These are phyloP conservation scores for Upupa epops DNA, from an alignment of 2,113 vertebrate genomes.

Conservation along the genomic window DNA sequence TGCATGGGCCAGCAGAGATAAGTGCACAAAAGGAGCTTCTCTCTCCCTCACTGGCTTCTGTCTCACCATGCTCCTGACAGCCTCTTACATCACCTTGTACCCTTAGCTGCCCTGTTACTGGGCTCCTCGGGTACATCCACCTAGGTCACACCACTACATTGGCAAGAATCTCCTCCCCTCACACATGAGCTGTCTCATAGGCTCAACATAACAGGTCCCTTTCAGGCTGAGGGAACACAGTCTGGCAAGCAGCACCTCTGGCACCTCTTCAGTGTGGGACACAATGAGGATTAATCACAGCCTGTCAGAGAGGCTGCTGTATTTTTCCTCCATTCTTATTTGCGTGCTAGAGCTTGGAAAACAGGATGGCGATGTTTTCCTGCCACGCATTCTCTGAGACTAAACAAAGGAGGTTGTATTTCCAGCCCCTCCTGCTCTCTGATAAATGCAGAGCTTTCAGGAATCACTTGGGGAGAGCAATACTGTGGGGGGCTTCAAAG, in stretches of 20 bases:
- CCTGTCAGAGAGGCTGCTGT: not conserved
- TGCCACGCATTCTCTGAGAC: constrained; percentile 43
- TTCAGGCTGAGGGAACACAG: accelerated
- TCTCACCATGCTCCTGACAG: not conserved
- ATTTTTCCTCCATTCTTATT: constrained; percentile 58
- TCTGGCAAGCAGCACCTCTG: not conserved
- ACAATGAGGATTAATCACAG: constrained; percentile 56
- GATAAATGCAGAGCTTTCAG: constrained; percentile 28
- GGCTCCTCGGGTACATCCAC: not conserved
- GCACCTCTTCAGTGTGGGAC: not conserved
- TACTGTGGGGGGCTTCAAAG: not conserved
- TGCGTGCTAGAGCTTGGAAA: constrained; percentile 54
- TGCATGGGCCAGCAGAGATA: not conserved
- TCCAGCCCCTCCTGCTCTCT: not conserved
- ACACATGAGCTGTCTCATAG: accelerated
- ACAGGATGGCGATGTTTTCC: constrained; percentile 71
- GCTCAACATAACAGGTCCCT: not conserved
- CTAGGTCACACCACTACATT: accelerated
- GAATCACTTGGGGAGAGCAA: not conserved
- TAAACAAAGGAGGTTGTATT: constrained; percentile 66
- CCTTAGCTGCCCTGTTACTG: accelerated
- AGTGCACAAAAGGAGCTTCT: accelerated
- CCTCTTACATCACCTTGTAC: not conserved
- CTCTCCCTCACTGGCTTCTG: not conserved
- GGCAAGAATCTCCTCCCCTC: accelerated